Evolutionary conservation across 2,797 vertebrate genomes (phyloP), one percentile per base, ranked within the genome.

Genomic region (Heliangelus exortis): DNA sequence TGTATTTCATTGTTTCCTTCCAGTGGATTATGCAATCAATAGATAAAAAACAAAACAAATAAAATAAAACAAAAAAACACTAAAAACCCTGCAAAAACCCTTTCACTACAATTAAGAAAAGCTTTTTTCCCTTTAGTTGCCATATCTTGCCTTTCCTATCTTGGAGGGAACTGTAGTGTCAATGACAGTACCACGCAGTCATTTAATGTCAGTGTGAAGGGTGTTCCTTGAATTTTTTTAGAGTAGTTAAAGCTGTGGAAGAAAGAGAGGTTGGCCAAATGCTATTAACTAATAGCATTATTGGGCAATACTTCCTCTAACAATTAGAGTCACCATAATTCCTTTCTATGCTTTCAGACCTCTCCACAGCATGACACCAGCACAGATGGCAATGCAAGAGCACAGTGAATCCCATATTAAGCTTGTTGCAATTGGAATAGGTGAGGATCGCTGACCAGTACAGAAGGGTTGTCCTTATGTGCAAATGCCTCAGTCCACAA

Each of bases 391-490:
- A 68, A 28, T 5, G 34, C 22, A 58, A 21, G 51, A 80, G 67
- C 50, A 75, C 47, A 62, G 43, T 91, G 93, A 95, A 83, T 72
- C 68, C 58, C 69, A 10, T 1, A 22, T 58, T 58, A 93, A 68
- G 5, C 51, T 68, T 57, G 28, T 74, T 93, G 68, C 68, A 29
- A 20, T 31, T 62, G 17, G 25, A 71, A 57, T 29, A 85, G 43
- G 58, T 92, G 75, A 82, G 20, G 85, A 62, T 61, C 1, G 2
- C 39, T 66, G 69, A 78, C 83, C n/a, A 33, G 58, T 90, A 48
- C 92, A 95, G 90, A 95, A 95, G 89, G 47, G 5, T n/a, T 62
- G 34, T 67, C 61, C 84, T 77, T 96, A 63, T 93, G 92, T 84
- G 65, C 51, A 87, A 84, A 76, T 62, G 90, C 75, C 88, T 80